A percentile compares a stretch with the other conserved stretches of the same genome.
Conservation (phyloP, 2,797 vertebrate genomes). For the Sternotherus odoratus region DNA sequence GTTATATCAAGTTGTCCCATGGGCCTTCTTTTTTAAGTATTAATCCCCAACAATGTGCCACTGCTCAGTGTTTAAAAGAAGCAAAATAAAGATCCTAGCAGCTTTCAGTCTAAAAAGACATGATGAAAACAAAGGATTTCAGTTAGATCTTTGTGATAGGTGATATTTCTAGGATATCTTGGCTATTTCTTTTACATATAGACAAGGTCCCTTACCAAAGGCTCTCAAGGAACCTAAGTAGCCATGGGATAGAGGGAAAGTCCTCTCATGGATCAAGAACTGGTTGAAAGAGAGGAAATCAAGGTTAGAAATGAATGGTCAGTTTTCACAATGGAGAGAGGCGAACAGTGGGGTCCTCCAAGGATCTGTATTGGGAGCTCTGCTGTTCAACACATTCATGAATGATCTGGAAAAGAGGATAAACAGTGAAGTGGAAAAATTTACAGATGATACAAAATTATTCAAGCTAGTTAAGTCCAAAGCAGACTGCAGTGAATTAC, state of each 20-base stretch:
- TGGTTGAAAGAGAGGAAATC: not conserved
- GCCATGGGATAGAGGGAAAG: not conserved
- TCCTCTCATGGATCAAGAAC: not conserved
- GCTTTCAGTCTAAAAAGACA: not conserved
- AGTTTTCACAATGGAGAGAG: not conserved
- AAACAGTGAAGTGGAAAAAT: too few species aligned
- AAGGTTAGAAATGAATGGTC: not conserved
- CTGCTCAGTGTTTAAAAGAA: not conserved
- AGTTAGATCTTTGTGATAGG: not conserved
- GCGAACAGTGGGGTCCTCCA: not conserved
- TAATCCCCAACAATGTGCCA: not conserved
- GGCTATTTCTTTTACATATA: too few species aligned
- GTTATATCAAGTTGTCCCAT: not conserved
- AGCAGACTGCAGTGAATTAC: too few species aligned
- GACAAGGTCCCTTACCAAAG: not conserved
- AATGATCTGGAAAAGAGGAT: too few species aligned
- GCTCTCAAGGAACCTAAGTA: not conserved
- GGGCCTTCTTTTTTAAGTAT: not conserved
- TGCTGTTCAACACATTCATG: too few species aligned
- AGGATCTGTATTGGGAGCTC: not conserved
- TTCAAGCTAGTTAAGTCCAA: too few species aligned
- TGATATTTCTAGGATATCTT: not conserved
- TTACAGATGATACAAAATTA: too few species aligned
- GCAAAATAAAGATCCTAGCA: not conserved
- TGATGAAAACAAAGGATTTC: not conserved